Evolutionary conservation across 2,888 invertebrate species (phyloP), one percentile per base, ranked within the genome.

Genomic region (Drymonia ruficornis): DNA sequence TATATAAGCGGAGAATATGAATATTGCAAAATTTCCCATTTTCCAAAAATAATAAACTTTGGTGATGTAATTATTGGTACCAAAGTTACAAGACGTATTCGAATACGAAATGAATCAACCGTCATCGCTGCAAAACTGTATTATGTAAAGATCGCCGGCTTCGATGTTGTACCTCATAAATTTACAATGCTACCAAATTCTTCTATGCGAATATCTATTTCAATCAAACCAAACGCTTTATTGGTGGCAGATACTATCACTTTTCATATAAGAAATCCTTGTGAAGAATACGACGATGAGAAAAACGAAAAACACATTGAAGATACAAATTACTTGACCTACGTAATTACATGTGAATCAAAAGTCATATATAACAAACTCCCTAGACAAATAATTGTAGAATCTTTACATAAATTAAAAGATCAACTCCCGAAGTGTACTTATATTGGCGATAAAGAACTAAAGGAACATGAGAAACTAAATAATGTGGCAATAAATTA

Each of bases 1-100:
- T 94, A 94, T 58, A 80, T 95, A 18, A 91, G 94, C 67, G 95
- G 94, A 0, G 88, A 93, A 72, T 92, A 88, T 55, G 94, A 94
- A 80, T 78, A 83, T 46, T 87, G 93, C 29, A 75, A 80, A 28
- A 77, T 95, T 15, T 75, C 74, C 5, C 83, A 94, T 59, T 64
- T 72, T 19, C 95, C 95, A 0, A 80, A 88, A 55, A 67, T 76
- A 8, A 58, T 95, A 0, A 65, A 89, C 58, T 89, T 94, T 59
- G 88, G 87, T 2, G 78, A 93, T 38, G 78, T 94, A 11, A 43
- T 67, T 40, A 76, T 94, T 2, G 81, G 86, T 68, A 78, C 72
- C 36, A 72, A 78, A 76, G 76, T 77, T 11, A 78, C 79, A 1
- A 90, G 83, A 71, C 77, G 85, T 36, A 63, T 94, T 5, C 78